Conservation (phyloP, 1,140 invertebrate genomes). For the Penaeus japonicus region DNA sequence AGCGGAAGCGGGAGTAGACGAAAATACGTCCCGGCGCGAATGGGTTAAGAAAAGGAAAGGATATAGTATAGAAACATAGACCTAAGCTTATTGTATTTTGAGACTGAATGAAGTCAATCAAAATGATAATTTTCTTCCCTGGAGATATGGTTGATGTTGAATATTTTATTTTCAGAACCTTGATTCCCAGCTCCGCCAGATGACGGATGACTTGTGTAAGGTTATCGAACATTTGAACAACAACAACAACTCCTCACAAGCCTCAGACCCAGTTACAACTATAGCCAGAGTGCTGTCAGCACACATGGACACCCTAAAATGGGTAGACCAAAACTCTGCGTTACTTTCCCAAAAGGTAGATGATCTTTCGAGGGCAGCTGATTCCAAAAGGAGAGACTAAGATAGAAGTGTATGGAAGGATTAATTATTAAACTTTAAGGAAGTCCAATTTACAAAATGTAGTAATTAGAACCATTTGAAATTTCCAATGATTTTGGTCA, state of each 20-base stretch:
- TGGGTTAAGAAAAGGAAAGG: no score
- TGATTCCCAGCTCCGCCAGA: conserved; percentile 90
- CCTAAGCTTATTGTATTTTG: no score
- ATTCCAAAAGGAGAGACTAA: conserved; percentile 78
- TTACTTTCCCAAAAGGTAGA: conserved; percentile 81
- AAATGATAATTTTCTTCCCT: not conserved
- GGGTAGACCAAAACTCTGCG: conserved; percentile 83
- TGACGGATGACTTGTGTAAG: conserved; percentile 94
- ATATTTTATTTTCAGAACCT: conserved; percentile 73
- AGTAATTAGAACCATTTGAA: not conserved
- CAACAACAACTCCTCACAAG: conserved; percentile 82
- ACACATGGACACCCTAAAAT: conserved; percentile 95
- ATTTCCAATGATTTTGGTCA: no score
- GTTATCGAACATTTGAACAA: conserved; percentile 94
- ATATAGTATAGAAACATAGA: no score
- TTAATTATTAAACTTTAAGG: not conserved
- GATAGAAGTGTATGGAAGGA: conserved; percentile 65
- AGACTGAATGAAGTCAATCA: no score
- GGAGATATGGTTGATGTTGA: conserved; percentile 77
- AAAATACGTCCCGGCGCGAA: no score
- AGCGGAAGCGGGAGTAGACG: no score
- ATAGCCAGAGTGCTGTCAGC: conserved; percentile 87
- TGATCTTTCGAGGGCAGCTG: conserved; percentile 82
- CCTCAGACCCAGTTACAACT: conserved; percentile 80
- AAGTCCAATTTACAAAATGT: not conserved